Conservation (phyloP, 2,113 vertebrate genomes). For the Muntiacus muntjak region DNA sequence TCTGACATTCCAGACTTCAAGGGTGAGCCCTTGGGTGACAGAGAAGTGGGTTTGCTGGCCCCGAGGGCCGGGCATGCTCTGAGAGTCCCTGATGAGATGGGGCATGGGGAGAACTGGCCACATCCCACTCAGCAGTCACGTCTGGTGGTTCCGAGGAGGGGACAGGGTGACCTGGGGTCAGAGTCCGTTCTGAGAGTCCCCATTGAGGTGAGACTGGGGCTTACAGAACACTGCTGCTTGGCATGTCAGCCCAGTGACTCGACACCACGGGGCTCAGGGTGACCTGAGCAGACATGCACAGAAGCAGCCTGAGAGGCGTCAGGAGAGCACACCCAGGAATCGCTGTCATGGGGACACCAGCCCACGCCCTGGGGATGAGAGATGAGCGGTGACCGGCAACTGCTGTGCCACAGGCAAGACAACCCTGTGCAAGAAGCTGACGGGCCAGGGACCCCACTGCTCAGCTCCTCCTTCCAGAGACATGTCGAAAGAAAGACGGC, state of each 20-base stretch:
- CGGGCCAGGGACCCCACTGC: background rate
- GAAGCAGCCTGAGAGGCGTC: no score
- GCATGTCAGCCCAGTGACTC: background rate
- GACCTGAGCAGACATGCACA: background rate
- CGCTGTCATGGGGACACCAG: background rate
- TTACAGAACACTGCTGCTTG: no score
- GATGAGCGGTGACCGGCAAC: accelerated
- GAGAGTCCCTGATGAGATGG: background rate
- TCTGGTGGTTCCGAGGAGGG: background rate
- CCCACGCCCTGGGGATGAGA: background rate
- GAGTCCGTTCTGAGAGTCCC: background rate
- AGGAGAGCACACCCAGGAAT: background rate
- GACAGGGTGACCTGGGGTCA: background rate
- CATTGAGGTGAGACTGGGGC: background rate
- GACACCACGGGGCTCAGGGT: no score
- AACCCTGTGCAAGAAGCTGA: background rate
- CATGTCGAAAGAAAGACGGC: background rate
- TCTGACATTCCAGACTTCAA: accelerated
- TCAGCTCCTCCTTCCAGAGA: background rate
- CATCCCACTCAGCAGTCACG: background rate
- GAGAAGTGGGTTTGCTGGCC: background rate
- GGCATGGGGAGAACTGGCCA: background rate
- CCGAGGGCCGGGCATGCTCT: accelerated
- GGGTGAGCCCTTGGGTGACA: accelerated
- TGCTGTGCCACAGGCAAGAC: accelerated